Evolutionary conservation across 2,888 invertebrate species (phyloP).

Genomic region (Acanthopleura granulata): DNA sequence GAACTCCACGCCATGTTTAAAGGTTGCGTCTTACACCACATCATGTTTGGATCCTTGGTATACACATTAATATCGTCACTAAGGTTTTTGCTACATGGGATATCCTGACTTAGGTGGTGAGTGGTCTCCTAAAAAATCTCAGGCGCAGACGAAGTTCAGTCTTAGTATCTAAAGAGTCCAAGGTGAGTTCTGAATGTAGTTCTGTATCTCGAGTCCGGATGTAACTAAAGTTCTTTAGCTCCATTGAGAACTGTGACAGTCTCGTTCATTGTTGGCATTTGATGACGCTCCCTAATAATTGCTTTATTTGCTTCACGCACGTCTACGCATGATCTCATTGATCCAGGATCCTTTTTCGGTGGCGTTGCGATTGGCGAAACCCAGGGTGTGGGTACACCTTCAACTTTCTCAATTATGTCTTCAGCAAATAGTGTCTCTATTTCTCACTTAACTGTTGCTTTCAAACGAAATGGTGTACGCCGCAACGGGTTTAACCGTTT

Average conservation of each 20-base stretch:
- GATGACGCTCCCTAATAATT: conserved; percentile 37
- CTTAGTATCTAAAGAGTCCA: conserved; percentile 37
- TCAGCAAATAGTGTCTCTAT: conserved; percentile 30
- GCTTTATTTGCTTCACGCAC: conserved; percentile 41
- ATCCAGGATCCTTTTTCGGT: conserved; percentile 25
- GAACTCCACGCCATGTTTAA: too few species aligned
- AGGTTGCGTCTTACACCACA: conserved; percentile 18
- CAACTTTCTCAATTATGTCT: conserved; percentile 39
- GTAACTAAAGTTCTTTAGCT: conserved; percentile 36
- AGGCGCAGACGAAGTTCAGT: conserved; percentile 36
- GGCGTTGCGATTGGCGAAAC: conserved; percentile 36
- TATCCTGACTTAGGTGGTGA: conserved; percentile 26
- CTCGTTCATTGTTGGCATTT: conserved; percentile 38
- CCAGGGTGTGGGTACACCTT: conserved; percentile 39
- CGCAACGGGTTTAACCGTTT: conserved; percentile 36
- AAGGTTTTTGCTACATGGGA: conserved; percentile 34
- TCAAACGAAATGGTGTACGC: conserved; percentile 36
- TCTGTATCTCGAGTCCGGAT: conserved; percentile 33
- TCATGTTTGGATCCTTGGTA: conserved; percentile 37
- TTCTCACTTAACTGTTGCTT: conserved; percentile 33
- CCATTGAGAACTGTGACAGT: conserved; percentile 39
- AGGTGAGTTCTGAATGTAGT: conserved; percentile 39
- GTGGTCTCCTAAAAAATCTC: conserved; percentile 38
- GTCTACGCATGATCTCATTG: conserved; percentile 23
- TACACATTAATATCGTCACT: conserved; percentile 42